A percentile compares a stretch with the other conserved stretches of the same genome.
phyloP scores from a whole-genome alignment of 1,140 invertebrate species.

The Psix sp. region DNA sequence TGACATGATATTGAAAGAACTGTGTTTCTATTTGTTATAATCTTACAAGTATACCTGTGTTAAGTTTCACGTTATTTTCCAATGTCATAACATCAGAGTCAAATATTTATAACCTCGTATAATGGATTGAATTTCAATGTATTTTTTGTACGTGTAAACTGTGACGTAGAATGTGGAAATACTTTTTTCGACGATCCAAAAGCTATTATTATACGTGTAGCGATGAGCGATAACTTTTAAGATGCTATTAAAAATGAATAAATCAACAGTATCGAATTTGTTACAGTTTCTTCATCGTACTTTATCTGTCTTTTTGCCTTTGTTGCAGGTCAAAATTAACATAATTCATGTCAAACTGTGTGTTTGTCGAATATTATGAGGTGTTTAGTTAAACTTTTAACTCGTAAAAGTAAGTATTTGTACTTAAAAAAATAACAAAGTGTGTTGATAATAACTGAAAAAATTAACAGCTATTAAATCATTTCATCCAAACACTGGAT shows the following conservation, averaged over 20 bases:
- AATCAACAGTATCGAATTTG: slow-evolving; percentile 15
- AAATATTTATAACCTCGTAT: background rate
- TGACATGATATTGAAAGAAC: too few relatives aligned
- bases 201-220: slow-evolving; percentile 7
- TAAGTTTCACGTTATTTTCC: background rate
- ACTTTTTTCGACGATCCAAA: slow-evolving; percentile 16
- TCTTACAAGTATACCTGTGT: too few relatives aligned
- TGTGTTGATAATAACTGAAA: too few relatives aligned
- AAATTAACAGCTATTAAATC: too few relatives aligned
- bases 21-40: too few relatives aligned
- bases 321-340: too few relatives aligned
- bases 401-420: too few relatives aligned
- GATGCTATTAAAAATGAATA: slow-evolving; percentile 18
- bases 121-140: slow-evolving; percentile 11
- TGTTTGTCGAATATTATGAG: too few relatives aligned
- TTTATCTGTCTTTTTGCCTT: background rate
- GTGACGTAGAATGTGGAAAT: slow-evolving; percentile 6
- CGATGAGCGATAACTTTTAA: slow-evolving; percentile 26
- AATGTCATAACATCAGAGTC: background rate
- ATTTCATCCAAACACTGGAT: too few relatives aligned
- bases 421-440: too few relatives aligned
- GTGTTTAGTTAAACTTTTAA: too few relatives aligned
- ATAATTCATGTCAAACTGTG: too few relatives aligned
- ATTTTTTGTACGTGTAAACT: slow-evolving; percentile 11
- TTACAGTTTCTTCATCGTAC: slow-evolving; percentile 17